phyloP scores from a whole-genome alignment of 2,888 invertebrate genomes.

The Mythimna vitellina region DNA sequence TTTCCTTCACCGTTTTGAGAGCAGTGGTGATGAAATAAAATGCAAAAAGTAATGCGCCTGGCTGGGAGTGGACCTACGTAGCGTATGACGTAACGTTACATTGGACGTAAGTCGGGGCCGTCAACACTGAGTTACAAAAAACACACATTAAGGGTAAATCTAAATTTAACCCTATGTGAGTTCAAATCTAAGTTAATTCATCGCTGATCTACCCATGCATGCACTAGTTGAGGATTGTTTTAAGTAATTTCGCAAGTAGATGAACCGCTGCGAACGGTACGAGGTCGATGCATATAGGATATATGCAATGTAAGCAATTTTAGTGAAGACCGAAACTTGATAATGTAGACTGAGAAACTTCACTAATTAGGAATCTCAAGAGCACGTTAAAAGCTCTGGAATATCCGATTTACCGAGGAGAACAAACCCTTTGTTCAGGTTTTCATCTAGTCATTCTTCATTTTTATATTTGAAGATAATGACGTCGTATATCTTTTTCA shows the following conservation, averaged over 20 bases:
- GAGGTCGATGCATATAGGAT: conserved; percentile 24
- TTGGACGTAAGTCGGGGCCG: too few species aligned
- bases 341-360: conserved; percentile 26
- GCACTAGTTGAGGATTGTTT: neutral
- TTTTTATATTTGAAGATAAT: conserved; percentile 25
- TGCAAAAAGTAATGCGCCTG: too few species aligned
- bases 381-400: conserved; percentile 24
- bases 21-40: too few species aligned
- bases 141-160: neutral
- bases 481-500: conserved; percentile 4
- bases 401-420: conserved; percentile 9
- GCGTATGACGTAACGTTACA: too few species aligned
- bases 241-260: neutral
- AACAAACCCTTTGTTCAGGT: conserved; percentile 8
- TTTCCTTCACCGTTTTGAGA: too few species aligned
- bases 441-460: conserved; percentile 5
- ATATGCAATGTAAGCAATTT: conserved; percentile 37
- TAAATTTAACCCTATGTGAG: neutral
- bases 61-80: too few species aligned
- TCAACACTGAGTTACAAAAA: too few species aligned
- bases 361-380: conserved; percentile 21
- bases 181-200: neutral
- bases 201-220: too few species aligned
- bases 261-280: neutral
- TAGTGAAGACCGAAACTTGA: conserved; percentile 27